These are phyloP conservation scores for Prenolepis imparis DNA, from an alignment of 2,888 invertebrate species.

Conservation along the genomic window DNA sequence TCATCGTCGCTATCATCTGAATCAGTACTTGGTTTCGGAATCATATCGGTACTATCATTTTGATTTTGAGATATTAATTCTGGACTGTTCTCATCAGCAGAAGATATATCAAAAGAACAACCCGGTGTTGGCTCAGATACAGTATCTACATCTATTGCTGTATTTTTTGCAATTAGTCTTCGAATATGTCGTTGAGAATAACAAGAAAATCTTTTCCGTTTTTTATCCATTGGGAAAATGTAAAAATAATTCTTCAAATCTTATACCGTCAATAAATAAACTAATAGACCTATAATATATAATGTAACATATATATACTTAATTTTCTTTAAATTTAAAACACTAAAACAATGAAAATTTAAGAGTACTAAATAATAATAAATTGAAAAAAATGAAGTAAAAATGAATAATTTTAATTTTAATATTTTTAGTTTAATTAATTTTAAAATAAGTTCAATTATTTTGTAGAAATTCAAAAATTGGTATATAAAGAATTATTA, in stretches of 20 bases:
- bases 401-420: too few species aligned
- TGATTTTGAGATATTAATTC: background rate
- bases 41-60: background rate
- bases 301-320: background rate
- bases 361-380: background rate
- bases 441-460: too few species aligned
- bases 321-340: too few species aligned
- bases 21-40: background rate
- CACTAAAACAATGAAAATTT: background rate
- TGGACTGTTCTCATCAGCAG: too few species aligned
- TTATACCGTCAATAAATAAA: background rate
- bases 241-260: background rate
- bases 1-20: background rate
- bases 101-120: constrained; percentile 9
- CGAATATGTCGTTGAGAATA: background rate
- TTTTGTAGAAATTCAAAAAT: too few species aligned
- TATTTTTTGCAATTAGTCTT: background rate
- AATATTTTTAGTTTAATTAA: too few species aligned
- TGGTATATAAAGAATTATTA: too few species aligned
- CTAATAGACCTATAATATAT: background rate
- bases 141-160: background rate
- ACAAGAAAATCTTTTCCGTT: constrained; percentile 1
- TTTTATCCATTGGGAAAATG: background rate
- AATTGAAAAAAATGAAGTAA: too few species aligned
- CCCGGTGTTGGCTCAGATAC: background rate